A percentile compares a stretch with the other conserved stretches of the same genome.
Evolutionary conservation across 2,797 vertebrate genomes (phyloP).

Genomic region (Diplodus puntazzo): DNA sequence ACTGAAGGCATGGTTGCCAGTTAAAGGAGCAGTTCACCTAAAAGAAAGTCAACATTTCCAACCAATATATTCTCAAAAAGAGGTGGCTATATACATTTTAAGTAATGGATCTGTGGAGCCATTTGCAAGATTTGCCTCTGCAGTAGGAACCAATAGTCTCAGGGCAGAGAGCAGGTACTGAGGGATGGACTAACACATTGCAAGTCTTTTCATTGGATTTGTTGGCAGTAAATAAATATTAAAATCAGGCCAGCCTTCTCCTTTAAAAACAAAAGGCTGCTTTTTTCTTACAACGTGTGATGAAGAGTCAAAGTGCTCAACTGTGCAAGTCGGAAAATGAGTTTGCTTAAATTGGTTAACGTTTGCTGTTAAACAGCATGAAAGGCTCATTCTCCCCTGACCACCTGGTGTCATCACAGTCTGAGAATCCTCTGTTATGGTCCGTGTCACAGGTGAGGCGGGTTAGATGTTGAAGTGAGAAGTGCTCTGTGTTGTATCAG

Average conservation of each 20-base stretch:
- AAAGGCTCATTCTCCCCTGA: background rate
- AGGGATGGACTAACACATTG: background rate
- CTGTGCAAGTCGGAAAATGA: background rate
- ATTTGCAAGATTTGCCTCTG: too few species aligned
- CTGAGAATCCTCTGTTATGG: background rate
- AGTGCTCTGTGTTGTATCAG: background rate
- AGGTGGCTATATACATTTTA: too few species aligned
- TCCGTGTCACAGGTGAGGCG: background rate
- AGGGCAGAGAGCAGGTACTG: too few species aligned
- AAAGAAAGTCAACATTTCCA: too few species aligned
- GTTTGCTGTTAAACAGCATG: constrained; percentile 10
- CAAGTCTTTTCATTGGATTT: constrained; percentile 12
- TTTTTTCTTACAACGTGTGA: constrained; percentile 13
- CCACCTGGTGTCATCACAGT: background rate
- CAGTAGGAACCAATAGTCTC: too few species aligned
- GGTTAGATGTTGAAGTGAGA: constrained; percentile 10
- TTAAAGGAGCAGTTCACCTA: too few species aligned
- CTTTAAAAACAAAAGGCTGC: constrained; percentile 1
- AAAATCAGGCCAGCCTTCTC: constrained; percentile 6
- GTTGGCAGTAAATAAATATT: background rate
- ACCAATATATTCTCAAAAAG: too few species aligned
- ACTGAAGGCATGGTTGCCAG: background rate
- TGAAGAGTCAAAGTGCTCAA: background rate
- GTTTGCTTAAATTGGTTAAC: background rate
- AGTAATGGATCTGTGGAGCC: too few species aligned